These are phyloP conservation scores for Eubasilissa splendida DNA, from an alignment of 2,888 invertebrate genomes.

Conservation along the genomic window DNA sequence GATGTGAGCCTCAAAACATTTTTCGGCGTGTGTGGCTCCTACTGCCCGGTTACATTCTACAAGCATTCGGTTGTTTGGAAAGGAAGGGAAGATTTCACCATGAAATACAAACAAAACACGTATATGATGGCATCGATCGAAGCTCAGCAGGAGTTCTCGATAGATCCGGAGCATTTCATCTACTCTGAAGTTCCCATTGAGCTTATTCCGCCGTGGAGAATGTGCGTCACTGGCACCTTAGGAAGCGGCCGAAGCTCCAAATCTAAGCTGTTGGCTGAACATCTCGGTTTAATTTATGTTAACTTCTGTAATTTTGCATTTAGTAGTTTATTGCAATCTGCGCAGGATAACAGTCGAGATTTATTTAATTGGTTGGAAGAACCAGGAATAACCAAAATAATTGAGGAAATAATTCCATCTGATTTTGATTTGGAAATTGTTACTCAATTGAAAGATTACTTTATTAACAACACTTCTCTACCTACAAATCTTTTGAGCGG, in stretches of 20 bases:
- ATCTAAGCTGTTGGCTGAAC: conserved; percentile 69
- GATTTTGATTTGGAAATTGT: conserved; percentile 20
- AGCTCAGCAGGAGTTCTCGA: conserved; percentile 69
- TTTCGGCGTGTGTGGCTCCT: conserved; percentile 74
- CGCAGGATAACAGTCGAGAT: conserved; percentile 11
- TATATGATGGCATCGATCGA: conserved; percentile 72
- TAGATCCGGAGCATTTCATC: conserved; percentile 70
- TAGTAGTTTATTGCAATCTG: neutral
- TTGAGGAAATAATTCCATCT: neutral
- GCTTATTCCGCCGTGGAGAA: conserved; percentile 69
- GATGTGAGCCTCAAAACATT: conserved; percentile 61
- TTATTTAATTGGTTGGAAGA: conserved; percentile 38
- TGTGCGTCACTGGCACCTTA: conserved; percentile 74
- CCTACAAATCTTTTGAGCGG: conserved; percentile 67
- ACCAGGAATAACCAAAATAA: conserved; percentile 15
- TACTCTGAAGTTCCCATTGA: conserved; percentile 66
- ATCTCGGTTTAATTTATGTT: conserved; percentile 72
- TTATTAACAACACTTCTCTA: conserved; percentile 69
- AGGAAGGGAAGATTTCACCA: conserved; percentile 73
- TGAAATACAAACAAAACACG: conserved; percentile 71
- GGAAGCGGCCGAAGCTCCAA: conserved; percentile 73
- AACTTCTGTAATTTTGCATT: conserved; percentile 65
- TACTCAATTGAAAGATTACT: conserved; percentile 65
- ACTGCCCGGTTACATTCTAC: conserved; percentile 76
- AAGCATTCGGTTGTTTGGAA: conserved; percentile 73